Conservation (phyloP, 2,888 invertebrate species). For the Osmoderma eremita region DNA sequence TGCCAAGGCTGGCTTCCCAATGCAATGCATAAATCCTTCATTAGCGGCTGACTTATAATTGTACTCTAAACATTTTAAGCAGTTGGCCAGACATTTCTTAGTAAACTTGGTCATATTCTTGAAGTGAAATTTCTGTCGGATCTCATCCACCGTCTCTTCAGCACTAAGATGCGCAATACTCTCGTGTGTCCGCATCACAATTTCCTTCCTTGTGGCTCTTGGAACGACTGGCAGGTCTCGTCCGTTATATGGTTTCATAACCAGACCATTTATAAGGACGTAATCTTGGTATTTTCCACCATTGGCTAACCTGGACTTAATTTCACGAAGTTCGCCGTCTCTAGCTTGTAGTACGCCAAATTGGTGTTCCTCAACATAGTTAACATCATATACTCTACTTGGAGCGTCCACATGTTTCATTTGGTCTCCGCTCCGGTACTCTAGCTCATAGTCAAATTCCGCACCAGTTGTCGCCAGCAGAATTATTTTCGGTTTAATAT, state of each 20-base stretch:
- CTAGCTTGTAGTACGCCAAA: background rate
- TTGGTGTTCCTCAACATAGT: background rate
- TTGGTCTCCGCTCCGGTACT: slow-evolving; percentile 45
- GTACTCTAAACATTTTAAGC: no score
- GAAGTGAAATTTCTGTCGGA: slow-evolving; percentile 45
- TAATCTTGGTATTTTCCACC: background rate
- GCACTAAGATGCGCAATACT: slow-evolving; percentile 42
- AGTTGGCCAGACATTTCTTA: no score
- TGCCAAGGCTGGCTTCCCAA: slow-evolving; percentile 51
- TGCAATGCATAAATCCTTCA: slow-evolving; percentile 51
- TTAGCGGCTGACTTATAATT: slow-evolving; percentile 46
- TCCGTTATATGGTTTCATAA: background rate
- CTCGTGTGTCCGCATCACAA: background rate
- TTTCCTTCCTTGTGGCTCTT: background rate
- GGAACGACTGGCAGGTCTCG: background rate
- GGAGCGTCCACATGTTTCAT: slow-evolving; percentile 51
- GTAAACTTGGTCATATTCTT: no score
- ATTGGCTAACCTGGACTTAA: background rate
- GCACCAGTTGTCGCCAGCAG: slow-evolving; percentile 51
- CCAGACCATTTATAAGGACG: background rate
- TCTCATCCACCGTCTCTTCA: slow-evolving; percentile 51
- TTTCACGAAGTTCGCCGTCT: background rate
- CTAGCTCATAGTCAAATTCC: background rate
- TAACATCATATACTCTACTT: slow-evolving; percentile 39
- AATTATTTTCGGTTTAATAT: slow-evolving; percentile 46